Base-by-base conservation (phyloP, 2,888 invertebrate species). In the Acanthoscelides obtectus region DNA sequence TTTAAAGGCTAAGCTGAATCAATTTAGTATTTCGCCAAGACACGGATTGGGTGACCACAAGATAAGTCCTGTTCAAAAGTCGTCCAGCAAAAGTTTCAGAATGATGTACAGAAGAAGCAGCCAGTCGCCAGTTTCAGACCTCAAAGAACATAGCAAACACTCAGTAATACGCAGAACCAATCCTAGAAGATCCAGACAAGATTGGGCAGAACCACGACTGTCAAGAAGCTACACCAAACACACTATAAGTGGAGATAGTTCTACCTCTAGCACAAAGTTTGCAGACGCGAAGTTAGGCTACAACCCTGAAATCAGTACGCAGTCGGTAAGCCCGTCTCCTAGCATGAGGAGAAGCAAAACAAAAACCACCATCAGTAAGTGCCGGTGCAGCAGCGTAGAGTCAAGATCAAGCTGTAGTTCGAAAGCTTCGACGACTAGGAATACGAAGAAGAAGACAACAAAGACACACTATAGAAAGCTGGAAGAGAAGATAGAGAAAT, bases 401-500 rank as follows among this genome's bases (percentile, higher is more conserved):
- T 22, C 22, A 19, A 67, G 67, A 20, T 72, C 71, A 0, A 72
- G 71, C 20, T 66, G 75, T 21, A 78, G 77, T 69, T 79, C 79
- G 6, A 72, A 71, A 66, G 75, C 66, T 67, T 78, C 76, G 68
- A 75, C 76, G 5, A 74, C 76, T 20, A 66, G 20, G 66, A 63
- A 65, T 19, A 8, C 68, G 6, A 71, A 72, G 45, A 73, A 69
- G 66, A 75, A 73, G 71, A 74, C 70, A 17, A 79, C 77, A 81
- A 83, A 83, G 72, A 75, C 83, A 22, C 85, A 86, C 71, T 85
- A 84, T 73, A 81, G 80, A 27, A 82, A 82, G 73, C 79, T 86
- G 74, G 86, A 86, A 77, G 82, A 83, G 63, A 81, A 86, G 79
- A 86, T 87, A 72, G 81, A 82, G 64, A 78, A 82, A 3, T 77